Base-by-base conservation (phyloP, 2,888 invertebrate genomes). In the Iselma pallidipennis region DNA sequence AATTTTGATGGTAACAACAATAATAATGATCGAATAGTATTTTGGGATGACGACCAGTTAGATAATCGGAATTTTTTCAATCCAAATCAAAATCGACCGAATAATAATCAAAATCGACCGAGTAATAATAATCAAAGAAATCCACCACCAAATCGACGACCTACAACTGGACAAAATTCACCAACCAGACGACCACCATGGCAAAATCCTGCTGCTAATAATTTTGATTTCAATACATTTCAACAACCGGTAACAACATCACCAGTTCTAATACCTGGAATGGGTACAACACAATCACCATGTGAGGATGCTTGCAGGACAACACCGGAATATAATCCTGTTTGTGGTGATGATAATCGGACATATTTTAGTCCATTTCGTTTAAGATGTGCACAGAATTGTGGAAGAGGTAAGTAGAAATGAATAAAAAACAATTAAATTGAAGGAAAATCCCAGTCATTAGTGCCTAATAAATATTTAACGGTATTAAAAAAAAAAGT, bases 251-350 rank as follows among this genome's bases (percentile, higher is more conserved):
- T 28, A 19, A 42, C 50, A 21, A 53, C 61, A 9, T 66, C 72
- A 1, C 69, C 73, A 21, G 60, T 69, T 12, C 70, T 68, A 6
- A 52, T 76, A 42, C 78, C 78, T 4, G 76, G 77, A 28, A 75
- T 72, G 73, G 75, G 70, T n/a, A 78, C 77, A 1, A 70, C 74
- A n/a, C 65, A 69, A 56, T 60, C 71, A 3, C 57, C 70, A 3
- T 80, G 80, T 59, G 75, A 78, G 57, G 65, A 70, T 56, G 33
- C 57, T 1, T 80, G 80, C 59, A 69, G 56, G 25, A 71, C 73
- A n/a, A 80, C 80, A 2, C 65, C 61, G 9, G 73, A 80, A 52
- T 80, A 78, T 59, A 77, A 80, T 65, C 80, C 80, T 25, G 74
- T 80, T 48, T 80, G 80, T 69, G 80, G 78, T 2, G 71, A 74